Conservation (phyloP, 2,113 vertebrate genomes). For the Thryonomys swinderianus region DNA sequence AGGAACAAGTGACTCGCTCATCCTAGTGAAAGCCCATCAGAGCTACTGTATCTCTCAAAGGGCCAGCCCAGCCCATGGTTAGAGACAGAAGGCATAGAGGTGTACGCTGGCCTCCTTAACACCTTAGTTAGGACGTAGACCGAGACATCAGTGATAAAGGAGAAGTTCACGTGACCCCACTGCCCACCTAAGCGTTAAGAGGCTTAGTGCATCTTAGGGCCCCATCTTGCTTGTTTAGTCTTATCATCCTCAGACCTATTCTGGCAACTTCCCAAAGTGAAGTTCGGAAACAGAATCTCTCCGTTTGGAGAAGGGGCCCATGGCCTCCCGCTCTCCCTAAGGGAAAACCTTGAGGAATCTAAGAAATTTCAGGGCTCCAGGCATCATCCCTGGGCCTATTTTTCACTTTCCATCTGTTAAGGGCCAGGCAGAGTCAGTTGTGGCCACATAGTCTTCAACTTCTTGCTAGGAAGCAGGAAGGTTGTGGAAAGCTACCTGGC, state of each 20-base stretch:
- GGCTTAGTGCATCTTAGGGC: background rate
- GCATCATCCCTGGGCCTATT: background rate
- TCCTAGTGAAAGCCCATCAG: too few relatives aligned
- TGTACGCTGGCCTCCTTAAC: conserved; percentile 68
- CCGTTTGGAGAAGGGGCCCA: background rate
- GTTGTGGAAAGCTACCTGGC: background rate
- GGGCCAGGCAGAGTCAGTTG: background rate
- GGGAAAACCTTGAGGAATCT: background rate
- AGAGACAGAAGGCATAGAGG: background rate
- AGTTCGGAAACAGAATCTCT: background rate
- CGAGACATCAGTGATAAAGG: conserved; percentile 64
- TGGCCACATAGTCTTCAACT: background rate
- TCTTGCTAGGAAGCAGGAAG: conserved; percentile 16
- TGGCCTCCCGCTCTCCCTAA: background rate
- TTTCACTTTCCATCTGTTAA: background rate
- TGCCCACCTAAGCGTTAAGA: background rate
- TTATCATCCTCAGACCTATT: background rate
- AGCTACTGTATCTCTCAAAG: background rate
- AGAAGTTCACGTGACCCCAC: conserved; percentile 59
- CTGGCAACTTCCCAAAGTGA: background rate
- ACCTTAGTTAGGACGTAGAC: conserved; percentile 71
- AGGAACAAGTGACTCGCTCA: too few relatives aligned
- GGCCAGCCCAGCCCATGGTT: background rate
- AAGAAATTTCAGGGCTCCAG: background rate
- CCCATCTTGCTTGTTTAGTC: accelerated